These are phyloP conservation scores for Allolobophora icterica DNA, from an alignment of 2,888 invertebrate species.

Conservation along the genomic window DNA sequence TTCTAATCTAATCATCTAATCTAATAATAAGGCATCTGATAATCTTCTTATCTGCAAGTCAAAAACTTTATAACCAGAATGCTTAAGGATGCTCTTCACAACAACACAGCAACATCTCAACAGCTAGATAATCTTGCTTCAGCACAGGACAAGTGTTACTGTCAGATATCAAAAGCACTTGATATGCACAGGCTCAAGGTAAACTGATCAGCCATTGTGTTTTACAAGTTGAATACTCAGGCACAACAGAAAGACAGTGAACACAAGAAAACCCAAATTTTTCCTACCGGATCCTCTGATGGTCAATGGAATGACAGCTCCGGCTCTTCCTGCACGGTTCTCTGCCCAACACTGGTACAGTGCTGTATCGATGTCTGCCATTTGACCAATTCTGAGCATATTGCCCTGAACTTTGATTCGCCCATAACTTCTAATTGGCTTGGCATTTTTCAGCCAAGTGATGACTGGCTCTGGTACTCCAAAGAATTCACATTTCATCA, in stretches of 20 bases:
- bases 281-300: neutral
- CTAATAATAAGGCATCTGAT: no score
- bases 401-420: neutral
- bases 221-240: no score
- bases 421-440: neutral
- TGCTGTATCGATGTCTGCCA: neutral
- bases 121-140: no score
- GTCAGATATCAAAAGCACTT: no score
- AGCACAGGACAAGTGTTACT: no score
- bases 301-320: neutral
- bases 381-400: neutral
- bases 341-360: slow-evolving; percentile 26
- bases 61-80: no score
- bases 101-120: no score
- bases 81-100: no score
- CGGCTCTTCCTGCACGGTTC: neutral
- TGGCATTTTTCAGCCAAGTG: neutral
- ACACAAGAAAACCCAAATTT: neutral
- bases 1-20: no score
- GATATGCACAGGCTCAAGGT: no score
- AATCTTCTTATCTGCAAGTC: no score
- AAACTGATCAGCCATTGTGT: no score
- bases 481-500: neutral
- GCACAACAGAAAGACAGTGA: neutral
- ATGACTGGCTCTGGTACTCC: neutral